Evolutionary conservation across 2,888 invertebrate genomes (phyloP).

Genomic region (Scrobipalpa atriplicella): DNA sequence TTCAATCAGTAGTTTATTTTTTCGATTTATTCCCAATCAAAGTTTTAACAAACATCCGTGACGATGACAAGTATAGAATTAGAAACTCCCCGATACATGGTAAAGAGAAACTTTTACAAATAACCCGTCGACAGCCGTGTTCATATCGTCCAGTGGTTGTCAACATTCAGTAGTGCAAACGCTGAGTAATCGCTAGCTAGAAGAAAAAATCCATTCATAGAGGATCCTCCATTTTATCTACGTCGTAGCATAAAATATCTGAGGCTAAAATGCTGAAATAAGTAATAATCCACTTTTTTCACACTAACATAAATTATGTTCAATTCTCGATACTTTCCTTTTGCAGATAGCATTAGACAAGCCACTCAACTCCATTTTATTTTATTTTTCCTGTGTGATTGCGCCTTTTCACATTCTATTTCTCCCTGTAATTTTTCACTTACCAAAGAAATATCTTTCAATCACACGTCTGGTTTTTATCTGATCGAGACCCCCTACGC

Average conservation of each 20-base stretch:
- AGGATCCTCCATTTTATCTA: no score
- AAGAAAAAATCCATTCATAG: no score
- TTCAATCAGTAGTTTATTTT: background rate
- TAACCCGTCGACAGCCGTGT: slow-evolving; percentile 5
- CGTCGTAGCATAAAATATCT: no score
- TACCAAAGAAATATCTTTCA: slow-evolving; percentile 1
- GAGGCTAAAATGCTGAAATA: no score
- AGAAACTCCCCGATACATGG: background rate
- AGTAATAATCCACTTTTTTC: no score
- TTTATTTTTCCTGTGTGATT: background rate
- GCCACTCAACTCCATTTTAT: no score
- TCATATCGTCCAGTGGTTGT: background rate
- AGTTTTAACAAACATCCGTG: background rate
- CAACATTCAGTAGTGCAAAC: slow-evolving; percentile 8
- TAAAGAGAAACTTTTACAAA: slow-evolving; percentile 15
- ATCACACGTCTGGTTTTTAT: background rate
- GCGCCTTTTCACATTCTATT: background rate
- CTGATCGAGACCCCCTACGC: slow-evolving; percentile 19
- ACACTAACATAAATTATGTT: no score
- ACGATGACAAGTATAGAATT: slow-evolving; percentile 1
- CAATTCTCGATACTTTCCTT: no score
- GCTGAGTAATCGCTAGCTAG: no score
- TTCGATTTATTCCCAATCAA: background rate
- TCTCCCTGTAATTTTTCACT: background rate
- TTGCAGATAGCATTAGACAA: no score